phyloP scores from a whole-genome alignment of 2,797 vertebrate species.

The Odontamblyopus rebecca region DNA sequence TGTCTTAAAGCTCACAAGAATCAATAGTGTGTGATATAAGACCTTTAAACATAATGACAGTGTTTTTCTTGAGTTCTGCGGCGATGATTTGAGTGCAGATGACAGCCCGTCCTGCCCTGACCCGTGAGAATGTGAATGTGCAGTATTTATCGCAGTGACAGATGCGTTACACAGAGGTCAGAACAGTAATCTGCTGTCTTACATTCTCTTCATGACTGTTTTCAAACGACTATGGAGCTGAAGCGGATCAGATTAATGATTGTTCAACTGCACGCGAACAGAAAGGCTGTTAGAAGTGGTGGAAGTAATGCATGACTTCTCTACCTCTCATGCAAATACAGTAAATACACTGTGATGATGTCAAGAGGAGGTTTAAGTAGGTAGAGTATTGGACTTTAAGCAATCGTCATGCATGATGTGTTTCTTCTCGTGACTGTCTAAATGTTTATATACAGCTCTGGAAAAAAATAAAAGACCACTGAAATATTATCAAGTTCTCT shows the following conservation, averaged over 20 bases:
- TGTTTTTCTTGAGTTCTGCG: background rate
- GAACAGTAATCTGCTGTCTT: constrained; percentile 16
- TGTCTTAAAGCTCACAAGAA: too few relatives aligned
- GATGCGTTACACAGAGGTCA: constrained; percentile 16
- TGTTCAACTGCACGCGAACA: background rate
- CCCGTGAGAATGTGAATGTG: background rate
- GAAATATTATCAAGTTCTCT: too few relatives aligned
- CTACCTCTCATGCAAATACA: background rate
- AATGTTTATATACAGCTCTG: too few relatives aligned
- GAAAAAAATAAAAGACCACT: too few relatives aligned
- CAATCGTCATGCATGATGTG: too few relatives aligned
- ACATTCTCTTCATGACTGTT: constrained; percentile 12
- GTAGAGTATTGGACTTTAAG: background rate
- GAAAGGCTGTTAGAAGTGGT: background rate
- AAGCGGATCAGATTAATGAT: constrained; percentile 7
- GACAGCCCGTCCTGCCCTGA: constrained; percentile 1
- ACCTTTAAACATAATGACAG: too few relatives aligned
- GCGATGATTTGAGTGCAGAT: background rate
- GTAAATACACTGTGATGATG: background rate
- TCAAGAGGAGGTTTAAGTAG: background rate
- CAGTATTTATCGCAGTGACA: constrained; percentile 8
- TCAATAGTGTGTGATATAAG: too few relatives aligned
- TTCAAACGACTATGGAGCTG: constrained; percentile 12
- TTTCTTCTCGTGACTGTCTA: too few relatives aligned
- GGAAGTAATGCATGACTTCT: background rate